Base-by-base conservation (phyloP, 2,797 vertebrate species). In the Danio albolineatus region DNA sequence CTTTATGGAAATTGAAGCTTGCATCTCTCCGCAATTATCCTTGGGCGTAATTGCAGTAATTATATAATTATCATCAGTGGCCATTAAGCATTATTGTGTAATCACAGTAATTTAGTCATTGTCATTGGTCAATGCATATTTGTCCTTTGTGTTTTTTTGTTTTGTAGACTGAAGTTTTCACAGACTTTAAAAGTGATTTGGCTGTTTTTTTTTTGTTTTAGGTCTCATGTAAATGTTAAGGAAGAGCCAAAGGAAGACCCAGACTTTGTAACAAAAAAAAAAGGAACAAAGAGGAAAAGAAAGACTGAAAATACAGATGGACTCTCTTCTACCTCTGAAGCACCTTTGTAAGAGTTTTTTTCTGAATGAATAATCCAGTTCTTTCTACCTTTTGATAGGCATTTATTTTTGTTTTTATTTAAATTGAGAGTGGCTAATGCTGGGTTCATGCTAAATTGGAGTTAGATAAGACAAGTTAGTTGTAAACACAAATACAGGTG, bases 81-180 rank as follows among this genome's bases (percentile, higher is more conserved):
- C 76, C 44, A 85, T 88, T 86, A 14, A 13, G 81, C 82, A 85
- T 88, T 88, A 84, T 86, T 86, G 74, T 75, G 67, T 88, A 88
- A 91, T 92, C 85, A 85, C 70, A 10, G 77, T 88, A 90, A 90
- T 93, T 90, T 88, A 86, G 82, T 85, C 66, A 88, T 90, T 88
- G 77, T 85, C 86, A 82, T 88, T 84, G 89, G 89, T 89, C 89
- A 90, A 65, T 77, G 82, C 84, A 64, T 85, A 60, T 82, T 84
- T 82, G 78, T 64, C 76, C 75, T 62, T 76, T 83, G 1, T 10
- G 16, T 46, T n/a, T 74, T 73, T 65, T 28, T n/a, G n/a, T n/a
- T 62, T 39, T 5, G 53, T 5, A 16, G 19, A 36, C 57, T 39
- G 43, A 73, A 73, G 4, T 8, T 76, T 19, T 16, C 39, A 43